Evolutionary conservation across 2,888 invertebrate genomes (phyloP).

Genomic region (Volucella bombylans): DNA sequence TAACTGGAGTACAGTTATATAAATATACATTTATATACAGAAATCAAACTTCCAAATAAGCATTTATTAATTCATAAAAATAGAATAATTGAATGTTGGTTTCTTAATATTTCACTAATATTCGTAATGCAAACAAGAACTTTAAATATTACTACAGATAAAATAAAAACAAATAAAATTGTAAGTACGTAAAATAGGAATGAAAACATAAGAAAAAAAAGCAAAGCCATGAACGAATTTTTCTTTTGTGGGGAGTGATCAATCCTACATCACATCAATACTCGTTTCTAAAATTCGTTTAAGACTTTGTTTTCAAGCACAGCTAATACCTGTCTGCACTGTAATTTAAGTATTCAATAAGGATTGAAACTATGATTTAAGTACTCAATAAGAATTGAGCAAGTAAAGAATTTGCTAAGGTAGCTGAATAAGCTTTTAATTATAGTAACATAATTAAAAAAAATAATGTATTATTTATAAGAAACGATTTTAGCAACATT

Average conservation of each 20-base stretch:
- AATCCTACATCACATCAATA: neutral
- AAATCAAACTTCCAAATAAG: slow-evolving; percentile 24
- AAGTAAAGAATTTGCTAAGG: no score
- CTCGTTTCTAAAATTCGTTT: slow-evolving; percentile 2
- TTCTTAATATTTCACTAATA: neutral
- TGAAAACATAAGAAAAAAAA: neutral
- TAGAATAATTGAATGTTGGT: neutral
- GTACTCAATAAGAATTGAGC: no score
- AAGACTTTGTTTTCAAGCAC: neutral
- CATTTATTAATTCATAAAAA: slow-evolving; percentile 6
- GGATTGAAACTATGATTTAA: no score
- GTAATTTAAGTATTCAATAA: no score
- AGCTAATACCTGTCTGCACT: no score
- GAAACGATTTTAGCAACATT: no score
- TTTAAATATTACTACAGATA: no score
- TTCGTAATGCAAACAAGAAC: no score
- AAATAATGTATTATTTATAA: no score
- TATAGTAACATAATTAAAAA: no score
- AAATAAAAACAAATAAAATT: no score
- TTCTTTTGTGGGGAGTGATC: slow-evolving; percentile 13
- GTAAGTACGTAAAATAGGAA: neutral
- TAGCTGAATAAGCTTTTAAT: no score
- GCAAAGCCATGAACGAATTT: slow-evolving; percentile 5
- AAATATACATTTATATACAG: neutral
- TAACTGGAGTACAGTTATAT: neutral